These are phyloP conservation scores for Drosophila chauvacae DNA, from an alignment of 1,140 invertebrate species.

Conservation along the genomic window DNA sequence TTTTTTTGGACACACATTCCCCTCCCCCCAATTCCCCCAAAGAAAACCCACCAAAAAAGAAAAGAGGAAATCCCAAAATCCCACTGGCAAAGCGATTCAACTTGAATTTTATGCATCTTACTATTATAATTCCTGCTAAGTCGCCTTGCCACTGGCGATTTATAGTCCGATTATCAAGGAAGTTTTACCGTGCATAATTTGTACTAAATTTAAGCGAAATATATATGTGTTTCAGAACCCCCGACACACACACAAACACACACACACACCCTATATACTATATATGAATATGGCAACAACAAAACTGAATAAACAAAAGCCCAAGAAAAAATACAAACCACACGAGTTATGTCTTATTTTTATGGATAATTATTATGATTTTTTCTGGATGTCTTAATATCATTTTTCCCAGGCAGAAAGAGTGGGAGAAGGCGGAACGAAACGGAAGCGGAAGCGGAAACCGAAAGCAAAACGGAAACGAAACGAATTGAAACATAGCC, in stretches of 20 bases:
- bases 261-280: constrained; percentile 40
- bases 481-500: constrained; percentile 42
- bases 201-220: constrained; percentile 45
- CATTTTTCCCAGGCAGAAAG: constrained; percentile 12
- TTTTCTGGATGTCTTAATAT: constrained; percentile 5
- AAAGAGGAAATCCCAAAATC: constrained; percentile 23
- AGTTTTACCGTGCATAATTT: constrained; percentile 78
- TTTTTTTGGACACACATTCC: constrained; percentile 6
- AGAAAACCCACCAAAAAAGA: constrained; percentile 7
- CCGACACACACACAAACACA: constrained; percentile 17
- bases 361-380: not conserved
- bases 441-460: constrained; percentile 26
- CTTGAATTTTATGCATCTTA: not conserved
- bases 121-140: not conserved
- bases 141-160: constrained; percentile 30
- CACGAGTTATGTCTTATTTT: constrained; percentile 74
- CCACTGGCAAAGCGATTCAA: constrained; percentile 25
- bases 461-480: constrained; percentile 29
- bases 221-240: constrained; percentile 49
- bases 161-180: constrained; percentile 33
- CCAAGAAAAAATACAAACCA: constrained; percentile 50
- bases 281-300: constrained; percentile 53
- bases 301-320: constrained; percentile 59
- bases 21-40: not conserved
- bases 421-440: not conserved